Conservation (phyloP, 2,797 vertebrate genomes). For the Percopsis omiscomaycus region DNA sequence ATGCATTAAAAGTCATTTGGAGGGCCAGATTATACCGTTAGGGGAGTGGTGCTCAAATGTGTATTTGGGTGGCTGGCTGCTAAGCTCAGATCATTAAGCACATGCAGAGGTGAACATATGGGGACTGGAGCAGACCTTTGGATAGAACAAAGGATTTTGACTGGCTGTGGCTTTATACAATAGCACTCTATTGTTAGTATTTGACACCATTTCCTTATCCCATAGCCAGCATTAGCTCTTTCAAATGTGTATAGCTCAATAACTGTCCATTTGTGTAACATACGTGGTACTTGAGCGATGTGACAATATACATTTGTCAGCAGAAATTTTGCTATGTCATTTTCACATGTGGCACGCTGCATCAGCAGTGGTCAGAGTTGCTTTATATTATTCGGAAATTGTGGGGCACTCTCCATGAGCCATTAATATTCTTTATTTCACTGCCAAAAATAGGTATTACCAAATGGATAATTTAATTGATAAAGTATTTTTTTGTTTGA, state of each 20-base stretch:
- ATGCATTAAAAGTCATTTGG: constrained; percentile 65
- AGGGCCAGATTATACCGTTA: constrained; percentile 61
- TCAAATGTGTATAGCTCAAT: background rate
- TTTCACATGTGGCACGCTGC: too few relatives aligned
- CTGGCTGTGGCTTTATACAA: constrained; percentile 48
- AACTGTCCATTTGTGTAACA: background rate
- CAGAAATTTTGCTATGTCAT: too few relatives aligned
- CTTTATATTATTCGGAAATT: too few relatives aligned
- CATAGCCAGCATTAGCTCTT: constrained; percentile 43
- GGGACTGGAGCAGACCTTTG: constrained; percentile 66
- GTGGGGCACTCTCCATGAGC: too few relatives aligned
- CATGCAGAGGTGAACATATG: constrained; percentile 70
- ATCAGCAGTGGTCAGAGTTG: too few relatives aligned
- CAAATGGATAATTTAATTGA: too few relatives aligned
- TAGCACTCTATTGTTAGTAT: constrained; percentile 51
- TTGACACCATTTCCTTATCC: constrained; percentile 57
- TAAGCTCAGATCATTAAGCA: constrained; percentile 70
- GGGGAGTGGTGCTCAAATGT: constrained; percentile 28
- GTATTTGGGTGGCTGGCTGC: constrained; percentile 30
- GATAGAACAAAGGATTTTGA: constrained; percentile 60
- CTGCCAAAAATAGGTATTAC: too few relatives aligned
- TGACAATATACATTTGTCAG: too few relatives aligned
- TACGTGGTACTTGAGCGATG: too few relatives aligned
- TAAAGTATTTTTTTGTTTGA: too few relatives aligned
- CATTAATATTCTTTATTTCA: too few relatives aligned